Percentiles rank a stretch among this genome's conserved stretches.
These are phyloP conservation scores for Hymenopus coronatus DNA, from an alignment of 2,888 invertebrate species.

Conservation along the genomic window DNA sequence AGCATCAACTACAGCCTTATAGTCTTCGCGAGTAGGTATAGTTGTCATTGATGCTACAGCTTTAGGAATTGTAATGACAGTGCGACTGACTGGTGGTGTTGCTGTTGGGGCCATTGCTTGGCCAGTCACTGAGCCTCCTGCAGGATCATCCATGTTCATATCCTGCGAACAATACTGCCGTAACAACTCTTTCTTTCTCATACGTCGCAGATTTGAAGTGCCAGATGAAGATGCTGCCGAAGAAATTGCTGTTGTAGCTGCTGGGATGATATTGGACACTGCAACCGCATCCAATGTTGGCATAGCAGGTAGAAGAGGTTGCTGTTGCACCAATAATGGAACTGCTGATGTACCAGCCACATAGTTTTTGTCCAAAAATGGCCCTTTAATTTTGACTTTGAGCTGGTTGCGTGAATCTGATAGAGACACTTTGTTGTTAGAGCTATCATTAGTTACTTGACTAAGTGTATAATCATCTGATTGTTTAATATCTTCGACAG, in stretches of 20 bases:
- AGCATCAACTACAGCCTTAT: slow-evolving; percentile 64
- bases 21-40: slow-evolving; percentile 82
- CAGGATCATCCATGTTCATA: slow-evolving; percentile 79
- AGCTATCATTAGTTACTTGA: slow-evolving; percentile 47
- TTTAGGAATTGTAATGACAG: slow-evolving; percentile 80
- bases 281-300: slow-evolving; percentile 46
- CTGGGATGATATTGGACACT: slow-evolving; percentile 18
- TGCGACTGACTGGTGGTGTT: slow-evolving; percentile 62
- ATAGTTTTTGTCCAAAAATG: slow-evolving; percentile 73
- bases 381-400: slow-evolving; percentile 85
- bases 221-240: slow-evolving; percentile 52
- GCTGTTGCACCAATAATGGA: slow-evolving; percentile 57
- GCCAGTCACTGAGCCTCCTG: slow-evolving; percentile 45
- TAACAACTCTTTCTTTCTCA: slow-evolving; percentile 86
- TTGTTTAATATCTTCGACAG: slow-evolving; percentile 25
- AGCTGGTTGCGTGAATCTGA: slow-evolving; percentile 81
- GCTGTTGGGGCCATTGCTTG: slow-evolving; percentile 52
- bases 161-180: slow-evolving; percentile 83
- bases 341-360: slow-evolving; percentile 54
- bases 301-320: slow-evolving; percentile 47
- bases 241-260: slow-evolving; percentile 25
- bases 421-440: slow-evolving; percentile 67
- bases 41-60: slow-evolving; percentile 86
- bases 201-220: slow-evolving; percentile 74
- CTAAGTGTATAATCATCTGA: slow-evolving; percentile 30